Conservation (phyloP, 2,888 invertebrate species). For the Acanthosoma haemorrhoidale region DNA sequence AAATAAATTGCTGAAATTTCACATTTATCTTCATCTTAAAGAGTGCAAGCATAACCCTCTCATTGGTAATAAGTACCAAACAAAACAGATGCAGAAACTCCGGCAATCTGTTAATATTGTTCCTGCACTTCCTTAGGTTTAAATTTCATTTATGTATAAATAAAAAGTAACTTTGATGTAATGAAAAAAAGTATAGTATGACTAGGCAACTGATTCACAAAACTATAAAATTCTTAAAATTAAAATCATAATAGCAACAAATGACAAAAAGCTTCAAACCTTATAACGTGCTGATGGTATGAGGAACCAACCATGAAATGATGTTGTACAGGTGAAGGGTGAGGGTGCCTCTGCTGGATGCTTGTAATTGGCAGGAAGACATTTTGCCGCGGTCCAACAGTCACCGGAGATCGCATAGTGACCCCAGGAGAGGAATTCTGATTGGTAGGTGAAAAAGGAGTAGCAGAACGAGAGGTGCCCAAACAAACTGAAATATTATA, state of each 20-base stretch:
- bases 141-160: no score
- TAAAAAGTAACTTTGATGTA: no score
- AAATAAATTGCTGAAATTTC: no score
- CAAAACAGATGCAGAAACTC: no score
- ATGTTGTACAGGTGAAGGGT: slow-evolving; percentile 45
- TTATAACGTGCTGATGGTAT: slow-evolving; percentile 43
- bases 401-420: slow-evolving; percentile 61
- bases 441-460: slow-evolving; percentile 75
- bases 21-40: no score
- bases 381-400: slow-evolving; percentile 71
- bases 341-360: slow-evolving; percentile 41
- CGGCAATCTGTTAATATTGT: no score
- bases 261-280: slow-evolving; percentile 41
- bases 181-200: no score
- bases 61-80: no score
- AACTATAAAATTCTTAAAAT: no score
- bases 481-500: slow-evolving; percentile 65
- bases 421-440: slow-evolving; percentile 60
- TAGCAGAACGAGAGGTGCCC: slow-evolving; percentile 87
- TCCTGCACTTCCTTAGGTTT: no score
- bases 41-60: no score
- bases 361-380: slow-evolving; percentile 85
- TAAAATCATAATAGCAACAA: background rate
- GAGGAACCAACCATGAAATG: slow-evolving; percentile 41
- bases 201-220: no score